Conservation (phyloP, 2,113 vertebrate species). For the Dascyllus trimaculatus region DNA sequence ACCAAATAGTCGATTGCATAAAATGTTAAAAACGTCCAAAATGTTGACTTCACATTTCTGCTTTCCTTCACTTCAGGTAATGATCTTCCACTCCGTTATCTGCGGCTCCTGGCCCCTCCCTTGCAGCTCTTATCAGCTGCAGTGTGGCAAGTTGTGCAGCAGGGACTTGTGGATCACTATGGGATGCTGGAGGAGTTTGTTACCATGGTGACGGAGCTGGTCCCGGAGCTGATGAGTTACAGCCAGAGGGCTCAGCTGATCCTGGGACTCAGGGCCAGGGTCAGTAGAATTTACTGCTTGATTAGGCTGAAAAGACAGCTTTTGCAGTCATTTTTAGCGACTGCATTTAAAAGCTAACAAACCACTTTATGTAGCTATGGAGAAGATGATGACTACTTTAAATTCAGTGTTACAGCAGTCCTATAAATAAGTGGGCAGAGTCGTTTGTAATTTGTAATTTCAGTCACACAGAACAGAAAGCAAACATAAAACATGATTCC, state of each 20-base stretch:
- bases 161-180: slow-evolving; percentile 81
- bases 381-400: neutral
- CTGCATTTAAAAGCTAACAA: too few relatives aligned
- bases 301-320: neutral
- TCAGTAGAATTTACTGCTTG: slow-evolving; percentile 56
- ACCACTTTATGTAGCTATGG: neutral
- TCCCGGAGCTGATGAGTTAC: slow-evolving; percentile 86
- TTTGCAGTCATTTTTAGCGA: too few relatives aligned
- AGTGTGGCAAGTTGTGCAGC: slow-evolving; percentile 83
- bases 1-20: too few relatives aligned
- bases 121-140: slow-evolving; percentile 84
- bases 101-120: slow-evolving; percentile 80
- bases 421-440: neutral
- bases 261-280: slow-evolving; percentile 87
- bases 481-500: too few relatives aligned
- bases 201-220: slow-evolving; percentile 81
- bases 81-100: slow-evolving; percentile 72
- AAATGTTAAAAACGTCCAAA: too few relatives aligned
- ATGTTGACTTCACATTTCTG: neutral
- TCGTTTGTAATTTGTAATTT: neutral
- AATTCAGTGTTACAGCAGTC: neutral
- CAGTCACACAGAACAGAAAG: too few relatives aligned
- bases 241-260: slow-evolving; percentile 87
- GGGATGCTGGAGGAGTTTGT: slow-evolving; percentile 86
- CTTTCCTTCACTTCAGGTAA: slow-evolving; percentile 56